These are phyloP conservation scores for Tetramorium parvispinum DNA, from an alignment of 1,140 invertebrate genomes.

Conservation along the genomic window DNA sequence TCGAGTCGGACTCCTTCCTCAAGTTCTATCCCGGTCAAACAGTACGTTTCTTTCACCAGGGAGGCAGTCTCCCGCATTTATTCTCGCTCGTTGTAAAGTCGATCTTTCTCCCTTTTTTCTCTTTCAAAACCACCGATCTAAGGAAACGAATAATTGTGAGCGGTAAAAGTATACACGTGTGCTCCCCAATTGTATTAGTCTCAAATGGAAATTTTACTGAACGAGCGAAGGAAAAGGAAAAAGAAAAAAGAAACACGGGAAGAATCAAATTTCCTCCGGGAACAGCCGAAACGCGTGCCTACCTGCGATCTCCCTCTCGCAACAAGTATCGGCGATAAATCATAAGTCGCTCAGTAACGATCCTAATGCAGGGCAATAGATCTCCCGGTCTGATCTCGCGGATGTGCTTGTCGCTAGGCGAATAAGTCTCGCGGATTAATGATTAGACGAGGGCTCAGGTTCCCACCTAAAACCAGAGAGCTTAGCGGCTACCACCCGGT, in stretches of 20 bases:
- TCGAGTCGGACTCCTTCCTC: constrained; percentile 12
- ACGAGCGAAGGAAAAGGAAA: background rate
- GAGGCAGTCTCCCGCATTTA: background rate
- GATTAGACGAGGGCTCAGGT: constrained; percentile 10
- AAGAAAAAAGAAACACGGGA: background rate
- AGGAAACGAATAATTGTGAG: constrained; percentile 21
- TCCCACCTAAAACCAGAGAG: background rate
- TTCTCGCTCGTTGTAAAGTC: background rate
- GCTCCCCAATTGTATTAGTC: background rate
- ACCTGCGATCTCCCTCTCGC: background rate
- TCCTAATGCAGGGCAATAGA: background rate
- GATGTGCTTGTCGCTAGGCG: background rate
- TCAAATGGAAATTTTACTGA: constrained; percentile 12
- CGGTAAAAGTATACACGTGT: background rate
- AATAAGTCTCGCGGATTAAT: constrained; percentile 34
- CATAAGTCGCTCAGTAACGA: constrained; percentile 3
- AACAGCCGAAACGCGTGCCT: background rate
- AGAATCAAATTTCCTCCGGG: background rate
- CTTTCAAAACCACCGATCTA: background rate
- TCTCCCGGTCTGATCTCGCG: constrained; percentile 3
- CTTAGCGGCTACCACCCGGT: background rate
- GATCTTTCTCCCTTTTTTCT: background rate
- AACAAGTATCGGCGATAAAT: background rate
- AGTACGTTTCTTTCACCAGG: background rate
- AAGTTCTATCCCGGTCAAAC: background rate